phyloP scores from a whole-genome alignment of 1,140 invertebrate genomes.

The Cotesia vestalis region DNA sequence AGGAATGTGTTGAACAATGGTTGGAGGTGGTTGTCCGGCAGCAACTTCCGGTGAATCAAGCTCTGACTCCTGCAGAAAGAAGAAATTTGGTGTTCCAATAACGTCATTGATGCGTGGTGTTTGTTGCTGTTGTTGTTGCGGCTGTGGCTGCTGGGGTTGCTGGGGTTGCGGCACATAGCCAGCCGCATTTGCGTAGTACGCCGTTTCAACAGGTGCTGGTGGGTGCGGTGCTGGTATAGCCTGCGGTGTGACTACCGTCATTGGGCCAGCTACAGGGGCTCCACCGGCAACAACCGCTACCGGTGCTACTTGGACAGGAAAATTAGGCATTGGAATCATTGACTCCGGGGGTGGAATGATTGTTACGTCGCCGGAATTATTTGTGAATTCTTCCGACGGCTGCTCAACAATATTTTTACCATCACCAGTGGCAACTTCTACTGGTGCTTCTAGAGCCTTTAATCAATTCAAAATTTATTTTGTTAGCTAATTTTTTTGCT shows the following conservation, averaged over 20 bases:
- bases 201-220: slow-evolving; percentile 52
- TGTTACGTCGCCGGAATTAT: slow-evolving; percentile 49
- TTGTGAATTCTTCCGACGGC: slow-evolving; percentile 48
- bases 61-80: slow-evolving; percentile 78
- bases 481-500: too few species aligned
- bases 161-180: slow-evolving; percentile 51
- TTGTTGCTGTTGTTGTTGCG: slow-evolving; percentile 48
- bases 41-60: slow-evolving; percentile 73
- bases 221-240: slow-evolving; percentile 52
- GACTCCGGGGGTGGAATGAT: slow-evolving; percentile 60
- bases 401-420: slow-evolving; percentile 43
- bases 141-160: slow-evolving; percentile 35
- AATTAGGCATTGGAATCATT: slow-evolving; percentile 55
- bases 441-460: slow-evolving; percentile 44
- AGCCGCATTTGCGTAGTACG: slow-evolving; percentile 57
- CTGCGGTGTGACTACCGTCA: slow-evolving; percentile 56
- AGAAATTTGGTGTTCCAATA: slow-evolving; percentile 44
- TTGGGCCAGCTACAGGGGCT: slow-evolving; percentile 55
- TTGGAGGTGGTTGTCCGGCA: slow-evolving; percentile 51
- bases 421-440: slow-evolving; percentile 32
- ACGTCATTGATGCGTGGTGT: slow-evolving; percentile 76
- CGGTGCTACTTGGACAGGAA: slow-evolving; percentile 56
- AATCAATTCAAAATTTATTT: slow-evolving; percentile 6
- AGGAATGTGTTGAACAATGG: slow-evolving; percentile 63
- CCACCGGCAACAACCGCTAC: slow-evolving; percentile 57